Evolutionary conservation across 2,888 invertebrate species (phyloP).

Genomic region (Polietes domitor): DNA sequence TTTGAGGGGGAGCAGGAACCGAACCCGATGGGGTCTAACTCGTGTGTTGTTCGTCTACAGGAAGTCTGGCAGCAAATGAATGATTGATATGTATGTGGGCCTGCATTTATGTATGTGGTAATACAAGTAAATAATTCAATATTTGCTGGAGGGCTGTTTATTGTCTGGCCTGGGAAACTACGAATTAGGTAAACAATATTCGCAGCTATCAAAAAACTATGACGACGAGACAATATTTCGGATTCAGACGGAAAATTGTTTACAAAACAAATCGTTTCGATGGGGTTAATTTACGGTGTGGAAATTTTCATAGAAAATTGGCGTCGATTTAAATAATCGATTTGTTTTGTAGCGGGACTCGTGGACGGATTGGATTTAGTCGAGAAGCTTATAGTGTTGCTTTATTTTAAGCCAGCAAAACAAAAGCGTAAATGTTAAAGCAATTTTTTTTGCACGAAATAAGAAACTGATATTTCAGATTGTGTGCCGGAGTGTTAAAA

Average conservation of each 20-base stretch:
- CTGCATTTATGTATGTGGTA: background rate
- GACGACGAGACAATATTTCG: background rate
- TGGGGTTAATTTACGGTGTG: too few relatives aligned
- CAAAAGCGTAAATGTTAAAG: too few relatives aligned
- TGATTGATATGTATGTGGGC: slow-evolving; percentile 35
- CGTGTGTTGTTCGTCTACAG: slow-evolving; percentile 36
- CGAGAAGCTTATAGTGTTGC: too few relatives aligned
- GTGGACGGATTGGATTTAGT: too few relatives aligned
- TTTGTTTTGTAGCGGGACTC: too few relatives aligned
- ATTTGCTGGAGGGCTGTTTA: background rate
- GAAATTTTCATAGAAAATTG: too few relatives aligned
- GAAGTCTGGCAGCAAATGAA: slow-evolving; percentile 44
- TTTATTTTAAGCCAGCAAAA: too few relatives aligned
- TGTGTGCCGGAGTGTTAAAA: too few relatives aligned
- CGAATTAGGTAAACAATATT: background rate
- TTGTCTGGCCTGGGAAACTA: background rate
- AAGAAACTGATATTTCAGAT: too few relatives aligned
- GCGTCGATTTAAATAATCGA: too few relatives aligned
- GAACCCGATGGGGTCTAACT: background rate
- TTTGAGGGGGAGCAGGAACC: background rate
- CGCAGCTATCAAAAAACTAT: background rate
- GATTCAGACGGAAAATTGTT: background rate
- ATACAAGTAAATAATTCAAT: background rate
- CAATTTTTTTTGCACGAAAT: too few relatives aligned
- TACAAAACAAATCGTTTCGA: background rate